Conservation (phyloP, 2,797 vertebrate genomes). For the Atherinosoma microstoma region DNA sequence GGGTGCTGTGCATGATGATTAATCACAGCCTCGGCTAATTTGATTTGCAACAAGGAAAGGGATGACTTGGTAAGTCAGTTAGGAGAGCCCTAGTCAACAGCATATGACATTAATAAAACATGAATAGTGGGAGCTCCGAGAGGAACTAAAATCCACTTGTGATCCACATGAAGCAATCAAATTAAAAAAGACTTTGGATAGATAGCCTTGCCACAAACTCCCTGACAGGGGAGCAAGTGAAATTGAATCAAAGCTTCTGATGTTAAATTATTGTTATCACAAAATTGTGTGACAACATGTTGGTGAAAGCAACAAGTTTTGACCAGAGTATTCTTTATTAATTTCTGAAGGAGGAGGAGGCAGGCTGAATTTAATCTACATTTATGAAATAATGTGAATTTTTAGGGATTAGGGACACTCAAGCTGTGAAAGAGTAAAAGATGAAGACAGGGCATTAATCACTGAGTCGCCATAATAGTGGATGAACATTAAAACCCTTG, state of each 20-base stretch:
- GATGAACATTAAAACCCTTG: background rate
- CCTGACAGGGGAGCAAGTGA: constrained; percentile 30
- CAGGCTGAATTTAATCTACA: too few relatives aligned
- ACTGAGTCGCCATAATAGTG: constrained; percentile 6
- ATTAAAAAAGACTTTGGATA: constrained; percentile 62
- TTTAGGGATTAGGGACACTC: constrained; percentile 21
- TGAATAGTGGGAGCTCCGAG: constrained; percentile 64
- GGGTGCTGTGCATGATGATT: constrained; percentile 80
- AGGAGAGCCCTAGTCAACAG: constrained; percentile 75
- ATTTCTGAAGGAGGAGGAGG: background rate
- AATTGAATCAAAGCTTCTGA: constrained; percentile 45
- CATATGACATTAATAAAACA: constrained; percentile 85
- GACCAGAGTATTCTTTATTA: background rate
- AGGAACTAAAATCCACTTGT: constrained; percentile 58
- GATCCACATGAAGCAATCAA: constrained; percentile 60
- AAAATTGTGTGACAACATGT: constrained; percentile 26
- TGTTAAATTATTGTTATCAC: constrained; percentile 38
- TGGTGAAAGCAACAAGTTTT: constrained; percentile 18
- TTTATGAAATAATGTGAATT: constrained; percentile 1
- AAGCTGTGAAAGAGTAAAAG: constrained; percentile 26
- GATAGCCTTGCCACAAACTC: constrained; percentile 46
- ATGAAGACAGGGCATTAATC: constrained; percentile 41
- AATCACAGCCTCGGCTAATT: constrained; percentile 86
- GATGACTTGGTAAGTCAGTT: constrained; percentile 83
- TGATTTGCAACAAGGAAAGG: constrained; percentile 86